phyloP scores from a whole-genome alignment of 2,797 vertebrate species.

The Anniella stebbinsi region DNA sequence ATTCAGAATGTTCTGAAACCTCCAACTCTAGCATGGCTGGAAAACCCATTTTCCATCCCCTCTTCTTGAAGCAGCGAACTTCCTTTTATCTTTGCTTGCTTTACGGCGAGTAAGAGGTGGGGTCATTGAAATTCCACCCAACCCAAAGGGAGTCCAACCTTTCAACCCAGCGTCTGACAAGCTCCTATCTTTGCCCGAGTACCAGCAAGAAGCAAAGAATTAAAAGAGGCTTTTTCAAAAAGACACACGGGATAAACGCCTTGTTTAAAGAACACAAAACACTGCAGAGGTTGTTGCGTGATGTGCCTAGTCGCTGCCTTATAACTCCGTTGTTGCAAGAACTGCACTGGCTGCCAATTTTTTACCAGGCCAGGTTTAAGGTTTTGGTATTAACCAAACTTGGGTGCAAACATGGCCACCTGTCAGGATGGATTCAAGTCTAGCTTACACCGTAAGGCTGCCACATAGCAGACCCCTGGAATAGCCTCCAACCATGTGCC shows the following conservation, averaged over 20 bases:
- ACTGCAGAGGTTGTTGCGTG: not conserved
- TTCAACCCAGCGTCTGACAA: not conserved
- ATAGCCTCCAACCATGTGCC: not conserved
- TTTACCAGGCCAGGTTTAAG: no score
- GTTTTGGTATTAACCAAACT: not conserved
- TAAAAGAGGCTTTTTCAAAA: not conserved
- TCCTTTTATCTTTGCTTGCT: conserved; percentile 7
- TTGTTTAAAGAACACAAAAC: not conserved
- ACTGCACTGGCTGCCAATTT: no score
- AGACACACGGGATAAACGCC: not conserved
- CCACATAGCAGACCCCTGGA: not conserved
- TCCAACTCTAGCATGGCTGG: not conserved
- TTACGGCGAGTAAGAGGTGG: not conserved
- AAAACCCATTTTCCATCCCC: not conserved
- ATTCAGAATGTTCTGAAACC: not conserved
- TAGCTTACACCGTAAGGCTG: not conserved
- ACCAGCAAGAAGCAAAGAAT: not conserved
- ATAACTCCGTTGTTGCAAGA: no score
- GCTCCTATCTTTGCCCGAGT: not conserved
- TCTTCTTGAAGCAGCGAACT: not conserved
- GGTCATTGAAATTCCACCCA: not conserved
- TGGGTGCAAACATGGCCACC: not conserved
- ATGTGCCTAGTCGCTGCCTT: no score
- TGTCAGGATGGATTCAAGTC: not conserved
- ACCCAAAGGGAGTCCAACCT: not conserved